Base-by-base conservation (phyloP, 2,888 invertebrate genomes). In the Graphium colonna region DNA sequence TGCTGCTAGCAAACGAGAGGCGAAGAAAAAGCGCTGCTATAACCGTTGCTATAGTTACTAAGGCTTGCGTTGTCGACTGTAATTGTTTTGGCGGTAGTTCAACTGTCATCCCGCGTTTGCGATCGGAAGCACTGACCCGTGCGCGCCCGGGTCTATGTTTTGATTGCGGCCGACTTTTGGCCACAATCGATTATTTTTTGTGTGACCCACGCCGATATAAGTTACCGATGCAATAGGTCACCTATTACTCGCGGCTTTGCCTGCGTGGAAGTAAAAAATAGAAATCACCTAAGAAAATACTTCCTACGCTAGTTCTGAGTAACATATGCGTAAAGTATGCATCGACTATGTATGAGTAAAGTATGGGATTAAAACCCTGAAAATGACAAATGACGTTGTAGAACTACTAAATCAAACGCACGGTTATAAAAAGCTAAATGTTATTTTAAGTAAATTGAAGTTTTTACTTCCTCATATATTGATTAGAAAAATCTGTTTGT, bases 151-250 rank as follows among this genome's bases (percentile, higher is more conserved):
- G 58, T 60, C 62, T 76, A 78, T 85, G 85, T 86, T 88, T 84
- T 87, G 88, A 89, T 89, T 88, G 82, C 77, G 75, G 63, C 82
- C 85, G 86, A 83, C 85, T 85, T 85, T 86, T 80, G 75, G 78
- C 76, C 73, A 76, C 79, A 79, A 87, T 86, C 86, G 85, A 87
- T 87, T 87, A 86, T 79, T n/a, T n/a, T n/a, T 79, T 73, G 75
- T 77, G 71, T 82, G 79, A 86, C 79, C 70, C 77, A 75, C 82
- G 69, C 75, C 75, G 85, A 84, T 82, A 69, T 73, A 71, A 70
- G 62, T 67, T 61, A 62, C 60, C 67, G 68, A 65, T 60, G 55
- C 64, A 33, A 60, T 31, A 1, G 31, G 8, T 9, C 8, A 9
- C 1, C 31, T 31, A 9, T 31, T 10, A 9, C 31, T 2, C 31